Conservation (phyloP, 2,888 invertebrate genomes). For the Drosophila histrio region DNA sequence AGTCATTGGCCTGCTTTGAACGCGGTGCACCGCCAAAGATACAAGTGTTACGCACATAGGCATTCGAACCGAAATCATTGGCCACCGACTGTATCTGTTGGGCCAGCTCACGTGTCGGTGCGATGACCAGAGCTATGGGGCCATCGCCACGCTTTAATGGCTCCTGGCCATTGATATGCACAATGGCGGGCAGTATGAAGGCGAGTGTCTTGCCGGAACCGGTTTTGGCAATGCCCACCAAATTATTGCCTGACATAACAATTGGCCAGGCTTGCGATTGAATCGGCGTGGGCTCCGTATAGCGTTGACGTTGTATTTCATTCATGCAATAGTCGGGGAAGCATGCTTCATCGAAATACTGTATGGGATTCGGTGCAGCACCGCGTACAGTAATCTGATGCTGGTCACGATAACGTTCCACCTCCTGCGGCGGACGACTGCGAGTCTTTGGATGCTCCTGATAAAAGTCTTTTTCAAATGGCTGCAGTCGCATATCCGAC, state of each 20-base stretch:
- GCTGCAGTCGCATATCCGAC: conserved; percentile 86
- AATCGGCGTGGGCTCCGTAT: conserved; percentile 91
- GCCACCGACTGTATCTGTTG: conserved; percentile 94
- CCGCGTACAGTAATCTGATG: conserved; percentile 92
- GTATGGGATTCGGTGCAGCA: conserved; percentile 90
- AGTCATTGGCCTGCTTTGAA: conserved; percentile 88
- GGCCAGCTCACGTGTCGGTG: conserved; percentile 91
- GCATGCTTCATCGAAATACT: conserved; percentile 91
- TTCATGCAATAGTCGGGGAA: conserved; percentile 91
- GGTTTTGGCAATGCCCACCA: conserved; percentile 94
- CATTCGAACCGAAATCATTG: conserved; percentile 90
- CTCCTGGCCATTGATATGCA: conserved; percentile 93
- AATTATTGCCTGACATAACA: conserved; percentile 91
- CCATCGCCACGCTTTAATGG: conserved; percentile 91
- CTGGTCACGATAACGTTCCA: conserved; percentile 87
- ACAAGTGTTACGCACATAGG: conserved; percentile 92
- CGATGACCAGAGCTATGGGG: conserved; percentile 91
- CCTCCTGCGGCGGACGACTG: conserved; percentile 87
- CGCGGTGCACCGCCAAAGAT: conserved; percentile 97
- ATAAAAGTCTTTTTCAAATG: conserved; percentile 93
- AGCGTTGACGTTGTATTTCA: conserved; percentile 87
- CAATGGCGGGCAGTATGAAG: conserved; percentile 92
- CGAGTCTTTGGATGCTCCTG: conserved; percentile 88
- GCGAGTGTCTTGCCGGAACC: conserved; percentile 93
- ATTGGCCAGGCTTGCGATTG: conserved; percentile 95